phyloP scores from a whole-genome alignment of 92 coral and sea anemone genomes.

The Siderastrea siderea region DNA sequence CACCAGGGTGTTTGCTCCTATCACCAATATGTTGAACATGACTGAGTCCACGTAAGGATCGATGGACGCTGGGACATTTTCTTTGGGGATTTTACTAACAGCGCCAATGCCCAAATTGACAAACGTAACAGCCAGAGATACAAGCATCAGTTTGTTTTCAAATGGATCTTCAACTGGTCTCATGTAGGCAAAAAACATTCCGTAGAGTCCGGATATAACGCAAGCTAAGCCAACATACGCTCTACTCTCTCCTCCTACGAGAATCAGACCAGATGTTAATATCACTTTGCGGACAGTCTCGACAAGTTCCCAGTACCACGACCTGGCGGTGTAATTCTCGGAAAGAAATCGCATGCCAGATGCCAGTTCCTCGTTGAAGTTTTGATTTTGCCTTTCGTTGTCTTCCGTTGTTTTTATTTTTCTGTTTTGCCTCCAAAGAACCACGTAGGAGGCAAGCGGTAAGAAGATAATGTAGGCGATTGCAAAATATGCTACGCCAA shows the following conservation, averaged over 20 bases:
- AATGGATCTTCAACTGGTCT: slow-evolving; percentile 29
- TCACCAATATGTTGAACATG: neutral
- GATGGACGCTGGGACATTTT: slow-evolving; percentile 18
- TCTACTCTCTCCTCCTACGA: neutral
- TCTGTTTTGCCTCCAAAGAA: slow-evolving; percentile 10
- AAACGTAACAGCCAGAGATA: slow-evolving; percentile 35
- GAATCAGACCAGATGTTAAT: slow-evolving; percentile 21
- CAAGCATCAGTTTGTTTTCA: slow-evolving; percentile 30
- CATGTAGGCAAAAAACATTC: slow-evolving; percentile 10
- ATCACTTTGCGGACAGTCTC: slow-evolving; percentile 38
- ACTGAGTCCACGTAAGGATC: slow-evolving; percentile 28
- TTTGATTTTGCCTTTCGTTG: neutral
- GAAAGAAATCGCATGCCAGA: slow-evolving; percentile 15
- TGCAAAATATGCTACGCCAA: slow-evolving; percentile 5
- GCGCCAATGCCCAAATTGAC: neutral
- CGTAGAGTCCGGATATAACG: too few relatives aligned
- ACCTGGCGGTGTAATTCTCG: slow-evolving; percentile 33
- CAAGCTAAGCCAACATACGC: too few relatives aligned
- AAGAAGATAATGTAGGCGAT: neutral
- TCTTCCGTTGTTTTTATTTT: neutral
- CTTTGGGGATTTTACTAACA: slow-evolving; percentile 18
- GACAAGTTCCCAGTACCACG: neutral
- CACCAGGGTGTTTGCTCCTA: slow-evolving; percentile 13
- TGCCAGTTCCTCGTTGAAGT: neutral
- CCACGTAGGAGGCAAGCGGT: neutral